Percentiles rank a stretch among this genome's conserved stretches.
Conservation (phyloP, 2,113 vertebrate species). For the Aramus guarauna region DNA sequence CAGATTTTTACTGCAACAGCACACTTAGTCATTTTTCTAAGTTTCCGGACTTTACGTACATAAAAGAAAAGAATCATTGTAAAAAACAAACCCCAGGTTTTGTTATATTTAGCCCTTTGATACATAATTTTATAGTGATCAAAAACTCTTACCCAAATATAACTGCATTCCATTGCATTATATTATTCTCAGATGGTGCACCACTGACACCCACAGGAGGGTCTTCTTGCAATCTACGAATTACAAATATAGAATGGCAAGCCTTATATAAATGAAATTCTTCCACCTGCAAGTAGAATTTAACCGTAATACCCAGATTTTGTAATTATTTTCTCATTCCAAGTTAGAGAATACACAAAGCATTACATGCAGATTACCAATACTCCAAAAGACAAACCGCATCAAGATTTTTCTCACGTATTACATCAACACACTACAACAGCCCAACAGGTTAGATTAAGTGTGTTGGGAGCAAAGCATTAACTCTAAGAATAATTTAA, state of each 20-base stretch:
- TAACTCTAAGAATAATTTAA: background rate
- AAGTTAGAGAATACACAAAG: background rate
- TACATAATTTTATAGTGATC: background rate
- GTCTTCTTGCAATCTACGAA: constrained; percentile 94
- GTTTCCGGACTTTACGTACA: background rate
- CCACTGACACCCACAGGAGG: constrained; percentile 98
- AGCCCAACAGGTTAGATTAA: background rate
- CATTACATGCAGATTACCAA: background rate
- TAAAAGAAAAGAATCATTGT: background rate
- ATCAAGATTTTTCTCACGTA: background rate
- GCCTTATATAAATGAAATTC: background rate
- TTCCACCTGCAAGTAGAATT: background rate
- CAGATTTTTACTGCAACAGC: background rate
- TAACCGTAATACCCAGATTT: background rate
- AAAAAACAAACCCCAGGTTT: background rate
- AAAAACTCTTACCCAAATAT: constrained; percentile 93
- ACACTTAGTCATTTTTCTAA: background rate
- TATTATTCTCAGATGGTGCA: constrained; percentile 98
- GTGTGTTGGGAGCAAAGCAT: background rate
- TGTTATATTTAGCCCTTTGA: background rate
- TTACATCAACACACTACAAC: background rate
- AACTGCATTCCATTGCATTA: constrained; percentile 99
- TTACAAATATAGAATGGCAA: background rate
- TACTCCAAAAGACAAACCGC: background rate
- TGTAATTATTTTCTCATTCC: background rate